Base-by-base conservation (phyloP, 2,888 invertebrate genomes). In the Saturnia japonica region DNA sequence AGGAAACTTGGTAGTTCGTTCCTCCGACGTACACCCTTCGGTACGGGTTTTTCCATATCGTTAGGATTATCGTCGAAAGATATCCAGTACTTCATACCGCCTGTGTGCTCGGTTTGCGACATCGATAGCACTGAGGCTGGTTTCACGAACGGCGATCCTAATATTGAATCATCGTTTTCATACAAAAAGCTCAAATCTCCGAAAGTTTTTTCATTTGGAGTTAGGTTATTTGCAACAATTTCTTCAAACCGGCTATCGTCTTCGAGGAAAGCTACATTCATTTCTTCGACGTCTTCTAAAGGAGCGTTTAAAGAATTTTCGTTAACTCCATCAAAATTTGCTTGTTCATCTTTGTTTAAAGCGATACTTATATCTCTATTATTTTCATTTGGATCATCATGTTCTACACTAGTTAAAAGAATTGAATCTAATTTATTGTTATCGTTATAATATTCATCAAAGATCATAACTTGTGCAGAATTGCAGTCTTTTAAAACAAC, bases 11-110 rank as follows among this genome's bases (percentile, higher is more conserved):
- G 91, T 1, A 89, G 9, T 6, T 71, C 64, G 0, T 62, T 68
- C 22, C 68, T 47, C 11, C 64, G 34, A 28, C 71, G 68, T 47
- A 62, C 22, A 42, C 51, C 19, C n/a, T 12, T 51, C n/a, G 54
- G 40, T 12, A 12, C 7, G 54, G 34, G 4, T 34, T 88, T 87
- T 14, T 88, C 87, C 1, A 74, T 76, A 19, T 51, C 25, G 28
- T 54, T 40, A 19, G 62, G 1, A 70, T 80, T 84, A 19, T 92
- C 90, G 62, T 94, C 92, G 70, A 94, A 94, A 0, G 93, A 94
- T 0, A 94, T 51, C 94, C 94, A 94, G 66, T 91, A 94, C 74
- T 93, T 94, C 0, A 93, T 80, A 0, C 94, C 94, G 0, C 94
- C 93, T 0, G 80, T 84, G 57, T 91, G 87, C 67, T 84, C 87